A percentile compares a stretch with the other conserved stretches of the same genome.
Evolutionary conservation across 2,113 vertebrate species (phyloP).

Genomic region (Accipiter cooperii): DNA sequence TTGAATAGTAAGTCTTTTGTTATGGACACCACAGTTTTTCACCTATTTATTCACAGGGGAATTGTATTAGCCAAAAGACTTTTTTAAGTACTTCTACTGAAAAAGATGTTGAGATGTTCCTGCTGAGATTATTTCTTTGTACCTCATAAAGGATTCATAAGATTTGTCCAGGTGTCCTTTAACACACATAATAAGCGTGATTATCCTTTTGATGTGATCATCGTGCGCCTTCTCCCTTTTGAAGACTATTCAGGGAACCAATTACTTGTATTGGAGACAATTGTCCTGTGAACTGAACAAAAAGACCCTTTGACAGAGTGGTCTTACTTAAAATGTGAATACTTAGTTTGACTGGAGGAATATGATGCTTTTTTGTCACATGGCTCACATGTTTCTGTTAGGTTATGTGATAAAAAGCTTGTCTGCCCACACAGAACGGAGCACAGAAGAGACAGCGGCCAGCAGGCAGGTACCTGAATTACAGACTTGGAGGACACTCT

Average conservation of each 20-base stretch:
- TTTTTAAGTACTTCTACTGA: background rate
- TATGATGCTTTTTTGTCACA: background rate
- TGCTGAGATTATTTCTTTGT: constrained; percentile 17
- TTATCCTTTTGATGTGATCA: constrained; percentile 1
- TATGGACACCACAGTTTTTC: background rate
- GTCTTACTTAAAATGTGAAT: background rate
- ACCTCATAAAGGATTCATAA: background rate
- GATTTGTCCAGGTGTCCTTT: background rate
- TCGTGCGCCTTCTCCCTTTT: background rate
- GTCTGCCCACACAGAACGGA: background rate
- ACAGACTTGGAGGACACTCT: background rate
- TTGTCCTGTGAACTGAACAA: background rate
- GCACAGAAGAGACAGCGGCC: background rate
- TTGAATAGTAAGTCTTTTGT: background rate
- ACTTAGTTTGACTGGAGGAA: background rate
- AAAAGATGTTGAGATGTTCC: background rate
- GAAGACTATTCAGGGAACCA: constrained; percentile 6
- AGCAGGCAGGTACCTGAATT: background rate
- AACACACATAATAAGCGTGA: background rate
- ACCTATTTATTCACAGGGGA: background rate
- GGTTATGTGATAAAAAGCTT: background rate
- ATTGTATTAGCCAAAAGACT: background rate
- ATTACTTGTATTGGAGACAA: background rate
- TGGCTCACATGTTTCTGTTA: background rate
- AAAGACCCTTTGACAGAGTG: background rate